A percentile compares a stretch with the other conserved stretches of the same genome.
These are phyloP conservation scores for Odontamblyopus lacepedii DNA, from an alignment of 2,797 vertebrate species.

Conservation along the genomic window DNA sequence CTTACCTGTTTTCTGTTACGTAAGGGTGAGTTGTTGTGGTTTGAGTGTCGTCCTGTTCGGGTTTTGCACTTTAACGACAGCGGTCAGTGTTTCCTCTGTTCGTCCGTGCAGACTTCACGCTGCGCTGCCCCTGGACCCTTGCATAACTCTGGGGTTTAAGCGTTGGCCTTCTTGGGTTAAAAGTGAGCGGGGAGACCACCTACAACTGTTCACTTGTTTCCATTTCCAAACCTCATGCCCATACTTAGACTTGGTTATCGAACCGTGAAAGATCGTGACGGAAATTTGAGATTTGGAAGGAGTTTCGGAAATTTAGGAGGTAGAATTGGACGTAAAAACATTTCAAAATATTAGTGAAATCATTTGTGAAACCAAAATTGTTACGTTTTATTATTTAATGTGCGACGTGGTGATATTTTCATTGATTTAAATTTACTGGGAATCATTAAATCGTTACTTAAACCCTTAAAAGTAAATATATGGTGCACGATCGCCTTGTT, in stretches of 20 bases:
- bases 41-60: neutral
- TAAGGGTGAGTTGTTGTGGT: no score
- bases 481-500: no score
- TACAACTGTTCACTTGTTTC: neutral
- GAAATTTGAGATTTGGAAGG: neutral
- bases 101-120: conserved; percentile 11
- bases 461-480: no score
- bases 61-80: conserved; percentile 28
- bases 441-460: no score
- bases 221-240: neutral
- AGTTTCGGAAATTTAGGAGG: no score
- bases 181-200: conserved; percentile 26
- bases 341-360: no score
- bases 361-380: no score
- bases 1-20: no score
- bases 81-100: conserved; percentile 13
- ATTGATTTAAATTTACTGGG: no score
- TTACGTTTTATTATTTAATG: no score
- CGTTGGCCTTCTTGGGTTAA: conserved; percentile 55
- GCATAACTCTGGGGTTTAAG: conserved; percentile 54
- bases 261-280: neutral
- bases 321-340: no score
- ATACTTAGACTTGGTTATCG: neutral
- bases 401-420: no score
- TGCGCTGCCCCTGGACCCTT: conserved; percentile 35